phyloP scores from a whole-genome alignment of 2,113 vertebrate genomes.

The Crotalus tigris region DNA sequence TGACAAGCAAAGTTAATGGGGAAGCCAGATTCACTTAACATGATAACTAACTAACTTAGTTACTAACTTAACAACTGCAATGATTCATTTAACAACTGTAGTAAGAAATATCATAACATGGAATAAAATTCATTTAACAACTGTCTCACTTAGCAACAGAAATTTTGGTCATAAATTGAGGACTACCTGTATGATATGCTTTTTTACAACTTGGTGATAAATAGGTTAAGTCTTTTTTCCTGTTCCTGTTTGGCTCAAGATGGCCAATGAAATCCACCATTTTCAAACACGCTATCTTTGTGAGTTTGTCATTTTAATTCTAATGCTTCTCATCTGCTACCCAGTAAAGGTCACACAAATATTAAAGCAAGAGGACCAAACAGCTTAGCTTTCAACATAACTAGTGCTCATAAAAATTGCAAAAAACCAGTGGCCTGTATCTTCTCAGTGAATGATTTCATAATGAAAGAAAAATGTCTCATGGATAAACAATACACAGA shows the following conservation, averaged over 20 bases:
- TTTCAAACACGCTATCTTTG: constrained; percentile 51
- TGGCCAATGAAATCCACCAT: constrained; percentile 27
- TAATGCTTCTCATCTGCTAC: constrained; percentile 62
- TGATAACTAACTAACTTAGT: too few species aligned
- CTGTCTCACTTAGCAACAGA: too few species aligned
- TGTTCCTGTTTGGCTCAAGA: constrained; percentile 38
- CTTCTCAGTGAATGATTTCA: constrained; percentile 67
- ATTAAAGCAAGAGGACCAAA: constrained; percentile 63
- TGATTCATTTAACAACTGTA: too few species aligned
- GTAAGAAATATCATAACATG: too few species aligned
- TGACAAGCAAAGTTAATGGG: too few species aligned
- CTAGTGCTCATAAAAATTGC: constrained; percentile 70
- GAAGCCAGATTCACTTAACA: too few species aligned
- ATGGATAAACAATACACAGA: constrained; percentile 48
- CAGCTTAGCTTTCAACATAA: constrained; percentile 65
- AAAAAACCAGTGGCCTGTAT: constrained; percentile 77
- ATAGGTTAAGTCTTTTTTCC: constrained; percentile 32
- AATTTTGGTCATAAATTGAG: neutral
- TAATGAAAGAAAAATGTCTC: constrained; percentile 66
- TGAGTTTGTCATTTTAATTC: constrained; percentile 62
- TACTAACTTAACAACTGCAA: too few species aligned
- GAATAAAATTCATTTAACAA: too few species aligned
- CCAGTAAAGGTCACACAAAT: constrained; percentile 75
- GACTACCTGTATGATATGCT: constrained; percentile 11
- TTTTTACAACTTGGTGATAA: constrained; percentile 18